Conservation (phyloP, 2,888 invertebrate genomes). For the Anoplius nigerrimus region DNA sequence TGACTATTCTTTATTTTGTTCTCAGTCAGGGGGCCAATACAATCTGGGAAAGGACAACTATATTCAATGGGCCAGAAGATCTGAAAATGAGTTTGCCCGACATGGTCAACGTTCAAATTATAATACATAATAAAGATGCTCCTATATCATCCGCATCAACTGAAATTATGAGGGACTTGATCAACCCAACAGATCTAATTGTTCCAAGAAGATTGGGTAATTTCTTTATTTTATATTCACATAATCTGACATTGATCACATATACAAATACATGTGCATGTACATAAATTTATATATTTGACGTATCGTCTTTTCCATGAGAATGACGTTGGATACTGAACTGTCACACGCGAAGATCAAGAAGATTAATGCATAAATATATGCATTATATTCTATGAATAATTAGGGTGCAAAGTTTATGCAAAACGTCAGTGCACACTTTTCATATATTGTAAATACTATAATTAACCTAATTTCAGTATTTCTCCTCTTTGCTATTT, state of each 20-base stretch:
- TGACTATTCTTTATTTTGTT: neutral
- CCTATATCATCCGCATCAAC: constrained; percentile 22
- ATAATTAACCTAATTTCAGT: constrained; percentile 28
- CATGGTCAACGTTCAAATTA: constrained; percentile 56
- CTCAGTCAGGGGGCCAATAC: neutral
- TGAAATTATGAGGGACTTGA: constrained; percentile 54
- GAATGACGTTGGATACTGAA: too few relatives aligned
- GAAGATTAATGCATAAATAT: too few relatives aligned
- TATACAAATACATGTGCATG: too few relatives aligned
- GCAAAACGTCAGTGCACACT: constrained; percentile 56
- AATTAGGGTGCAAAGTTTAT: too few relatives aligned
- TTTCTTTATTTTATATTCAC: constrained; percentile 27
- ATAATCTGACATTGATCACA: too few relatives aligned
- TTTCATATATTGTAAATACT: constrained; percentile 38
- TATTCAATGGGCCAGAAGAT: constrained; percentile 41
- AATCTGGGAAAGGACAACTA: neutral
- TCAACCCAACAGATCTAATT: constrained; percentile 58
- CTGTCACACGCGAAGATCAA: too few relatives aligned
- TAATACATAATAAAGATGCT: constrained; percentile 57
- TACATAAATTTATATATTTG: too few relatives aligned
- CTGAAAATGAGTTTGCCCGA: constrained; percentile 47
- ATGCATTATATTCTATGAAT: too few relatives aligned
- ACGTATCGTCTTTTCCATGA: too few relatives aligned
- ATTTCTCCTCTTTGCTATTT: constrained; percentile 17
- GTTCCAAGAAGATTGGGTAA: constrained; percentile 64